These are phyloP conservation scores for Oryzias woworae DNA, from an alignment of 2,113 vertebrate species.

Conservation along the genomic window DNA sequence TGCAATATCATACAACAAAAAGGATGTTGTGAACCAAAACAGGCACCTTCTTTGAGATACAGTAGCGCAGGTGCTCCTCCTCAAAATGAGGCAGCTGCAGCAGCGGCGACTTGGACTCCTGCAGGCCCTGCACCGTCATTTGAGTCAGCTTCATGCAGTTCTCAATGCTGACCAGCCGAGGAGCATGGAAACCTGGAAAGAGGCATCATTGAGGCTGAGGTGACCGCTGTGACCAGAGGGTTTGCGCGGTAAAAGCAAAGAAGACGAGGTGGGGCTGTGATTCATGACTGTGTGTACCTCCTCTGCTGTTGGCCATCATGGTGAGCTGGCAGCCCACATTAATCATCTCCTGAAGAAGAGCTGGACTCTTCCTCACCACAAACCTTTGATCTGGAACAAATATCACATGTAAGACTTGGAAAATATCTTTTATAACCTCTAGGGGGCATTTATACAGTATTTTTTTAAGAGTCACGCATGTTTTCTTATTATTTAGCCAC, in stretches of 20 bases:
- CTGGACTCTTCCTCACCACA: slow-evolving; percentile 92
- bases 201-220: not conserved
- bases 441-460: too few species aligned
- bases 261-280: not conserved
- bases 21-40: not conserved
- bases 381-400: slow-evolving; percentile 91
- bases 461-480: too few species aligned
- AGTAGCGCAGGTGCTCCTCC: slow-evolving; percentile 92
- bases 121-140: slow-evolving; percentile 96
- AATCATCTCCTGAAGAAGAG: slow-evolving; percentile 98
- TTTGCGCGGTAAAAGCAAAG: not conserved
- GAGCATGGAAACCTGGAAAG: slow-evolving; percentile 85
- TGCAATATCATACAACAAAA: too few species aligned
- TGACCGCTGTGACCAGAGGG: not conserved
- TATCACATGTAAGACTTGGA: too few species aligned
- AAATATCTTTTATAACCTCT: too few species aligned
- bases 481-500: too few species aligned
- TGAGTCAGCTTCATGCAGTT: slow-evolving; percentile 99
- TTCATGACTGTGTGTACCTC: slow-evolving; percentile 79
- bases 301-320: slow-evolving; percentile 96
- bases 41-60: slow-evolving; percentile 81
- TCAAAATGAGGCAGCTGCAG: slow-evolving; percentile 96
- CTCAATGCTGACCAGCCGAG: slow-evolving; percentile 93
- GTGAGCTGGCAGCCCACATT: slow-evolving; percentile 97
- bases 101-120: slow-evolving; percentile 94